Evolutionary conservation across 2,797 vertebrate species (phyloP), one percentile per base, ranked within the genome.

Genomic region (Zalophus californianus): DNA sequence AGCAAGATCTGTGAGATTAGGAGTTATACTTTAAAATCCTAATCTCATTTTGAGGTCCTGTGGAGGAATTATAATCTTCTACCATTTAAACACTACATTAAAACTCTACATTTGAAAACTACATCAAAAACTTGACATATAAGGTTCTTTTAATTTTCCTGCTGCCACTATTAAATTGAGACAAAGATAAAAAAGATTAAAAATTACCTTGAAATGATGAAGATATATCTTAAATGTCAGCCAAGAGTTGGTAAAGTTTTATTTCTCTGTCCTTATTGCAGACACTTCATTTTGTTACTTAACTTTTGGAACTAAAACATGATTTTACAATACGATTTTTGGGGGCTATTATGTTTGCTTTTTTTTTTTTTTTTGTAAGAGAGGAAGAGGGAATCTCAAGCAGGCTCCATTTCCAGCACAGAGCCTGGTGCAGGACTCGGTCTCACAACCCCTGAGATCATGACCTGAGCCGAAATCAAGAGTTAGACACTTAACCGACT

Each of bases 21-120:
- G 94, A 79, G 16, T 98, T 95, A 92, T 79, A 75, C 78, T 97
- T 95, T 85, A 97, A 98, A 97, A 94, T 58, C 29, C 79, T 97
- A 94, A 97, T 98, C 86, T 94, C n/a, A 91, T 97, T 97, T 96
- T 95, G 29, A 96, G 91, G 84, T 94, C 44, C 72, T 89, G 1
- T 97, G 97, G 94, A 96, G 44, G 54, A 97, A 95, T 97, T 97
- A 52, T 90, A 93, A 72, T 96, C 68, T 48, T 93, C 80, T 95
- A 97, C 89, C 52, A 84, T 62, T 86, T 66, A 54, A 98, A 95
- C 58, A 92, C 89, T 97, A 66, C 79, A 72, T 93, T 97, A 94
- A 68, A 90, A 90, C 48, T 38, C 35, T 79, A n/a, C 58, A 85
- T 64, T 90, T 60, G 38, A 97, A 93, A 73, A 97, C 83, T 97